Conservation (phyloP, 2,797 vertebrate genomes). For the Odontamblyopus rebecca region DNA sequence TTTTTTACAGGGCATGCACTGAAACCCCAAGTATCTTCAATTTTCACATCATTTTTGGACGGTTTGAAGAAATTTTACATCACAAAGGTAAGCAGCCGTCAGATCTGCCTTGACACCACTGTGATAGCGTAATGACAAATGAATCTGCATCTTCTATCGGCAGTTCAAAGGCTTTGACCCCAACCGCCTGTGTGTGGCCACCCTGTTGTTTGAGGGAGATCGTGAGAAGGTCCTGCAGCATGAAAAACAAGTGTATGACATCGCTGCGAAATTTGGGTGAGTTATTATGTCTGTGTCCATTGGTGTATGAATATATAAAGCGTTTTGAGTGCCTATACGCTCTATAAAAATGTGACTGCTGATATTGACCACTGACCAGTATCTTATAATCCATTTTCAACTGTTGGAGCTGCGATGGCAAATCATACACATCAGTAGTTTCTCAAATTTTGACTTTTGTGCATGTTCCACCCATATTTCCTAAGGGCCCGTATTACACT, state of each 20-base stretch:
- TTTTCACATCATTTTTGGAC: conserved; percentile 98
- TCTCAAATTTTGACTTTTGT: conserved; percentile 14
- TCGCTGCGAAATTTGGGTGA: conserved; percentile 97
- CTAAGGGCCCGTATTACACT: too few relatives aligned
- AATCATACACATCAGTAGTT: conserved; percentile 41
- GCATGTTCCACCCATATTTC: too few relatives aligned
- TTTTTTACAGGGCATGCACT: conserved; percentile 89
- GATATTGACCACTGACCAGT: too few relatives aligned
- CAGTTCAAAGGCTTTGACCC: conserved; percentile 99
- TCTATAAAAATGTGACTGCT: too few relatives aligned
- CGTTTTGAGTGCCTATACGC: too few relatives aligned
- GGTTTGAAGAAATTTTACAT: conserved; percentile 99
- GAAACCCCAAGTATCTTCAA: conserved; percentile 98
- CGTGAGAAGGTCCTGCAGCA: conserved; percentile 97
- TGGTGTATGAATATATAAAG: too few relatives aligned
- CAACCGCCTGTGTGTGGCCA: conserved; percentile 89
- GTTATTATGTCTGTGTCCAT: conserved; percentile 3
- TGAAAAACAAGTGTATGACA: conserved; percentile 98
- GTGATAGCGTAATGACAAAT: conserved; percentile 24
- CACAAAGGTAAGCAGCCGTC: conserved; percentile 88
- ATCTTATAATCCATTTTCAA: not conserved
- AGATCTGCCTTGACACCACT: not conserved
- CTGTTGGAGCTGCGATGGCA: conserved; percentile 5
- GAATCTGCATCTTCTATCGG: conserved; percentile 32
- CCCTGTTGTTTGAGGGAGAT: conserved; percentile 94